phyloP scores from a whole-genome alignment of 2,888 invertebrate species.

The Uropetala carovei region DNA sequence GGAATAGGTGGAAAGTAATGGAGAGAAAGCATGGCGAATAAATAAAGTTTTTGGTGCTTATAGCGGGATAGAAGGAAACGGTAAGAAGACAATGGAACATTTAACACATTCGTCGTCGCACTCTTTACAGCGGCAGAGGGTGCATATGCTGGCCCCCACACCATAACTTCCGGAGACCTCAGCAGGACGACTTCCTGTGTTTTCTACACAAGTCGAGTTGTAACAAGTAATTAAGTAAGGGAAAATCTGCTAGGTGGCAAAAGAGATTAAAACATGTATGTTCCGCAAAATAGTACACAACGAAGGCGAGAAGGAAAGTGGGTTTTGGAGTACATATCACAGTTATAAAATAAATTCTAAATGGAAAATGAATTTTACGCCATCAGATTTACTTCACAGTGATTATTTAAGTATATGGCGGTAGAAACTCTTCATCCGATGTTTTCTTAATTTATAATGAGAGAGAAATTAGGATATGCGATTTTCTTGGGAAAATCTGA shows the following conservation, averaged over 20 bases:
- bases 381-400: too few relatives aligned
- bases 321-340: not conserved
- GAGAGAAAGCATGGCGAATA: not conserved
- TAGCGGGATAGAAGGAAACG: not conserved
- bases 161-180: slow-evolving; percentile 6
- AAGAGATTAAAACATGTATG: not conserved
- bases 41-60: not conserved
- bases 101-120: not conserved
- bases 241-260: slow-evolving; percentile 1
- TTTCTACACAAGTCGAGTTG: slow-evolving; percentile 15
- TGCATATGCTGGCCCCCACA: slow-evolving; percentile 12
- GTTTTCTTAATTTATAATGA: too few relatives aligned
- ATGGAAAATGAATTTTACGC: too few relatives aligned
- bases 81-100: not conserved
- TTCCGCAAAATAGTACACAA: not conserved
- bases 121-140: not conserved
- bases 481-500: too few relatives aligned
- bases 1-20: not conserved
- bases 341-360: too few relatives aligned
- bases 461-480: too few relatives aligned
- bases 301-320: not conserved
- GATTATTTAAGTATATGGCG: too few relatives aligned
- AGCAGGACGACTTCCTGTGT: not conserved
- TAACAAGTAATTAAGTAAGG: slow-evolving; percentile 23
- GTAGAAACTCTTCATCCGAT: too few relatives aligned